Evolutionary conservation across 2,888 invertebrate genomes (phyloP).

Genomic region (Aspidiotus destructor): DNA sequence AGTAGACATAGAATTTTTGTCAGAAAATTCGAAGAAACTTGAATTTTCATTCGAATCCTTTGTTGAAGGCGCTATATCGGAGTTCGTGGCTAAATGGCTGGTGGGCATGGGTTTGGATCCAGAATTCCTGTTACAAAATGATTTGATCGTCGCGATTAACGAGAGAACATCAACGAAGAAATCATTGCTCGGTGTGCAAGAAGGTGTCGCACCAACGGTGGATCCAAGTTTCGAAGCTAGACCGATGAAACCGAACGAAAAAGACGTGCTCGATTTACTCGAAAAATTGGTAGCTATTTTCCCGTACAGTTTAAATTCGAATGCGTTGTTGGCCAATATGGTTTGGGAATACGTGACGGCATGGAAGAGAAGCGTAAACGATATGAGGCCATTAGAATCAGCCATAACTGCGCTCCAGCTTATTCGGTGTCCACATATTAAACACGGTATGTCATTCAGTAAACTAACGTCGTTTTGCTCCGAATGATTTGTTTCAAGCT

Average conservation of each 20-base stretch:
- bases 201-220: conserved; percentile 38
- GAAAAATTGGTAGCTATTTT: conserved; percentile 63
- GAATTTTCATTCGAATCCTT: not conserved
- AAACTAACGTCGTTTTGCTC: not conserved
- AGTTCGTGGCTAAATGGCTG: conserved; percentile 79
- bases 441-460: conserved; percentile 47
- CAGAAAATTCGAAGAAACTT: no score
- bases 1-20: not conserved
- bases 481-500: not conserved
- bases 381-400: conserved; percentile 57
- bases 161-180: conserved; percentile 19
- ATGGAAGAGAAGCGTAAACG: conserved; percentile 70
- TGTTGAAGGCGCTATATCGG: conserved; percentile 67
- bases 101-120: conserved; percentile 63
- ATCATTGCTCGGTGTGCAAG: conserved; percentile 34
- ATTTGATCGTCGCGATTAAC: conserved; percentile 3
- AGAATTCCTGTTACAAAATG: conserved; percentile 42
- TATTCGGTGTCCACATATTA: conserved; percentile 56
- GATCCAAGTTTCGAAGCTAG: conserved; percentile 38
- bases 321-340: conserved; percentile 72
- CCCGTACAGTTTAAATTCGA: conserved; percentile 72
- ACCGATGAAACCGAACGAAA: conserved; percentile 35
- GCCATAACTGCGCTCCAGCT: conserved; percentile 58
- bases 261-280: conserved; percentile 48
- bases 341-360: conserved; percentile 82